phyloP scores from a whole-genome alignment of 2,113 vertebrate species.

The Urocynchramus pylzowi region DNA sequence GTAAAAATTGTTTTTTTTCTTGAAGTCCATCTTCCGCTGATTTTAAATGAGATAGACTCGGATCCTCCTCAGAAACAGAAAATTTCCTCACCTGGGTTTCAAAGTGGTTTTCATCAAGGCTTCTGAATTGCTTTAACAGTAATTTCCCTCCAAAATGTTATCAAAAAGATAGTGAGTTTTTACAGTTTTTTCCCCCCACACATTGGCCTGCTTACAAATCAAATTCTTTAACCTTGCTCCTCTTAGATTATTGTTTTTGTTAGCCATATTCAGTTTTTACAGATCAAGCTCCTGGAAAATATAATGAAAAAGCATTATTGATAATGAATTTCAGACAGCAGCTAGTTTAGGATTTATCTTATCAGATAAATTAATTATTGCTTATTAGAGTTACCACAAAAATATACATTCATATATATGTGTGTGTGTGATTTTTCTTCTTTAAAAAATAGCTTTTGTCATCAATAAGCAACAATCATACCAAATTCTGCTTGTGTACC shows the following conservation, averaged over 20 bases:
- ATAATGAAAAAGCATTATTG: not conserved
- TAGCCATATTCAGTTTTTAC: not conserved
- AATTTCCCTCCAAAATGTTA: not conserved
- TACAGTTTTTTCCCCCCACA: rapidly evolving
- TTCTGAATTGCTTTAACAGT: not conserved
- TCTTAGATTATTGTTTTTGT: not conserved
- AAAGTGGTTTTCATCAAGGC: not conserved
- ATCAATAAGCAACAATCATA: not conserved
- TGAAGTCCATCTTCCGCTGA: not conserved
- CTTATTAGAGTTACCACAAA: not conserved
- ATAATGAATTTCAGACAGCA: not conserved
- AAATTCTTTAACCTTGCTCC: not conserved
- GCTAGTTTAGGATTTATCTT: not conserved
- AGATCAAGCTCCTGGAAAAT: not conserved
- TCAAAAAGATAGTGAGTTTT: not conserved
- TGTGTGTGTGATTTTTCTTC: not conserved
- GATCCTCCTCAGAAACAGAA: not conserved
- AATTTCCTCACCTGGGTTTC: not conserved
- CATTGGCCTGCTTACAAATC: not conserved
- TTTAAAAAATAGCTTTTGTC: not conserved
- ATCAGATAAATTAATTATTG: not conserved
- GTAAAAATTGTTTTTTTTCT: not conserved
- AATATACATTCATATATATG: no score
- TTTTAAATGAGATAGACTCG: not conserved
- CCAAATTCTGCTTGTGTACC: not conserved